Conservation (phyloP, 2,113 vertebrate species). For the Actenoides hombroni region DNA sequence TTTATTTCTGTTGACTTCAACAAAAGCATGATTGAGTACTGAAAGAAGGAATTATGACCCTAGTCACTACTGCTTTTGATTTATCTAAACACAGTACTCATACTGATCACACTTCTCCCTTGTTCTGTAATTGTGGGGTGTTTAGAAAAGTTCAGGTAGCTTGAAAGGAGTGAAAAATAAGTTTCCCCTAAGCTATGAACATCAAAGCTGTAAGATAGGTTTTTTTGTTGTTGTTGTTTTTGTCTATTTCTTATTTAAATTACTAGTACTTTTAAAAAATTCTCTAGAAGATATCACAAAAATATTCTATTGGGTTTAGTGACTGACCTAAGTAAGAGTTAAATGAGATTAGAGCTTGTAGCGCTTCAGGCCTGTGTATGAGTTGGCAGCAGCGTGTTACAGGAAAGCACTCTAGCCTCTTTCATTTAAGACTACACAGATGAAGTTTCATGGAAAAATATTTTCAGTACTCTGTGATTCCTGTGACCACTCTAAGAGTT, state of each 20-base stretch:
- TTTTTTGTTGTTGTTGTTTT: background rate
- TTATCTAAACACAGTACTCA: background rate
- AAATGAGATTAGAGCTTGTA: background rate
- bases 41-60: background rate
- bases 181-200: background rate
- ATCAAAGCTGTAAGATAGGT: background rate
- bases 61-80: background rate
- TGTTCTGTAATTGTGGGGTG: background rate
- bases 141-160: background rate
- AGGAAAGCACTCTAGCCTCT: background rate
- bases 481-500: background rate
- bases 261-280: background rate
- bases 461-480: background rate
- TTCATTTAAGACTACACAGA: background rate
- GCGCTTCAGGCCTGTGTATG: background rate
- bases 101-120: background rate
- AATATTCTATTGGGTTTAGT: accelerated
- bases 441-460: background rate
- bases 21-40: background rate
- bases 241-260: background rate
- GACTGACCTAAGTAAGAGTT: background rate
- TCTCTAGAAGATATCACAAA: accelerated
- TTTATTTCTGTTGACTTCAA: background rate
- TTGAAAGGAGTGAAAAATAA: background rate
- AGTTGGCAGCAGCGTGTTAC: background rate